Base-by-base conservation (phyloP, 1,140 invertebrate genomes). In the Drosophila albomicans region DNA sequence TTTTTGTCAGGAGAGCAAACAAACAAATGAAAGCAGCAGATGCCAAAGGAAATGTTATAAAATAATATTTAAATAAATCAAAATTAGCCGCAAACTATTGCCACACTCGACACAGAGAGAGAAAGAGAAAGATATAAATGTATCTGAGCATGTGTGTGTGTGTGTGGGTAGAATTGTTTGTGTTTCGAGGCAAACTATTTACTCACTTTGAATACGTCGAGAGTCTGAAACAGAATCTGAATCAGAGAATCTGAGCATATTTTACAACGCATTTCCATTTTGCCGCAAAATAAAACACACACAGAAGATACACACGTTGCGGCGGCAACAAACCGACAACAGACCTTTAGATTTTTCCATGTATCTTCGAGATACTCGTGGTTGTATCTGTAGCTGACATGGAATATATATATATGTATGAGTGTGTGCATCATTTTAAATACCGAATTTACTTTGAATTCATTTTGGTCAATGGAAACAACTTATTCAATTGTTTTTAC, bases 61-160 rank as follows among this genome's bases (percentile, higher is more conserved):
- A 88, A 88, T 81, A 72, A 88, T 84, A 84, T 89, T 84, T 61
- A 78, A 88, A 79, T 89, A 79, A 84, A 84, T 81, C 75, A 84
- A 81, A 84, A 89, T 89, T 76, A 79, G 74, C 61, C 74, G 54
- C 85, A 88, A 75, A 84, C 59, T 64, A 28, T 68, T 43, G 48
- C 54, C 11, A 59, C 30, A 8, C 20, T 25, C 6, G 11, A 46
- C 5, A 25, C 43, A 30, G 7, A 51, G 16, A 51, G 51, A 56
- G 13, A 28, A 13, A 45, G 64, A 69, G 15, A 32, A 1, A 38
- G 32, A 59, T 10, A 43, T 11, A 11, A 13, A 16, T 48, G 15
- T 48, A 51, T 15, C 67, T 35, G 0, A 25, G 28, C 32, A 30
- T 61, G 38, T 61, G 15, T 32, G 32, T 61, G 38, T 61, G 15